Conservation (phyloP, 2,888 invertebrate species). For the Heliconius aoede region DNA sequence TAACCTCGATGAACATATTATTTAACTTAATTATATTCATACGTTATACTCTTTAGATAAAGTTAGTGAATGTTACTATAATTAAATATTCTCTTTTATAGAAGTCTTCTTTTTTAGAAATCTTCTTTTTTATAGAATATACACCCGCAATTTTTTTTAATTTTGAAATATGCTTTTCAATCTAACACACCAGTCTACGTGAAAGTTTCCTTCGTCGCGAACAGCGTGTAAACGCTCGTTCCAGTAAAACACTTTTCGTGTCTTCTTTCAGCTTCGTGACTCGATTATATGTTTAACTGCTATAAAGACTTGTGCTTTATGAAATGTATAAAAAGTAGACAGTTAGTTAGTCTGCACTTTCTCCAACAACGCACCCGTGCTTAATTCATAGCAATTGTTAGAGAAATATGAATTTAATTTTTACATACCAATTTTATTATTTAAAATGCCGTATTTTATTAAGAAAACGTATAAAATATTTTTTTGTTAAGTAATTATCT, state of each 20-base stretch:
- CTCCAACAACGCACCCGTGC: neutral
- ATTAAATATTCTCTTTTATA: neutral
- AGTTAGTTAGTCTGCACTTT: neutral
- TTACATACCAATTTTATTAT: too few species aligned
- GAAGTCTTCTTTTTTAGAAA: too few species aligned
- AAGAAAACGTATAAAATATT: too few species aligned
- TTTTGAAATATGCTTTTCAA: too few species aligned
- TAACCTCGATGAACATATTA: conserved; percentile 31
- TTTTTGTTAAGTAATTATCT: too few species aligned
- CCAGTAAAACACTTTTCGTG: conserved; percentile 79
- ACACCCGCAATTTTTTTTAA: neutral
- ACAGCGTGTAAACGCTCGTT: conserved; percentile 60
- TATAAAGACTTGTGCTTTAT: conserved; percentile 28
- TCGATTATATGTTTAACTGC: conserved; percentile 37
- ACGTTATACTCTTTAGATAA: conserved; percentile 7
- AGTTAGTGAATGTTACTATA: too few species aligned
- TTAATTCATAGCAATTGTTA: neutral
- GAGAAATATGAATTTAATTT: too few species aligned
- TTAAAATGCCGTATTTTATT: too few species aligned
- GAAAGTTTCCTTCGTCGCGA: conserved; percentile 40
- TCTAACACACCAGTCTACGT: conserved; percentile 33
- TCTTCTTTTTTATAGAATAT: too few species aligned
- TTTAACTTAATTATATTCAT: conserved; percentile 37
- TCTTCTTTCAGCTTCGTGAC: conserved; percentile 61
- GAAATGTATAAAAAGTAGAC: conserved; percentile 27